Percentiles rank a stretch among this genome's conserved stretches.
Evolutionary conservation across 2,113 vertebrate species (phyloP).

Genomic region (Xyrauchen texanus): DNA sequence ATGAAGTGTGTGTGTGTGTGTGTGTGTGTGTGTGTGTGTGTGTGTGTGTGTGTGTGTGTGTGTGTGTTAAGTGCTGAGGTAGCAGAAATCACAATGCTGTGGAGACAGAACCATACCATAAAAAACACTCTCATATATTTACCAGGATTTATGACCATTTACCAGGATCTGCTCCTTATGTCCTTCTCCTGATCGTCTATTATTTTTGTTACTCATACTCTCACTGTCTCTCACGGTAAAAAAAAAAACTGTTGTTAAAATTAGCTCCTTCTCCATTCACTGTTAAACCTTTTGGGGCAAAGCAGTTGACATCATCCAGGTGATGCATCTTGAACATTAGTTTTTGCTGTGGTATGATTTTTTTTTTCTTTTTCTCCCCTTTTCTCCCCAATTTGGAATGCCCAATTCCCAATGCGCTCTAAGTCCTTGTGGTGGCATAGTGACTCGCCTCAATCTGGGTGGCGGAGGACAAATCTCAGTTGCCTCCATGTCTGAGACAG

Average conservation of each 20-base stretch:
- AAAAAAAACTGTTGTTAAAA: not conserved
- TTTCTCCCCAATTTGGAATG: no score
- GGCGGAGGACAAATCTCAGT: no score
- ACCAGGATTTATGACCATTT: conserved; percentile 38
- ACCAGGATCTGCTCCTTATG: not conserved
- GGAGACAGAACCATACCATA: conserved; percentile 50
- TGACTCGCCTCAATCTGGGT: no score
- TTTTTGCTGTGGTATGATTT: no score
- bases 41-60: not conserved
- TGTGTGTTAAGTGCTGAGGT: conserved; percentile 64
- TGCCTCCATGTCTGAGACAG: no score
- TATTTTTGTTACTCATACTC: not conserved
- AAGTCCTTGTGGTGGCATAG: no score
- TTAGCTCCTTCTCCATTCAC: conserved; percentile 8
- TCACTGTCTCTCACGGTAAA: not conserved
- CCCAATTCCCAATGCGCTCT: no score
- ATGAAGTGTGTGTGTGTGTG: conserved; percentile 29
- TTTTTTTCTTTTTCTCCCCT: no score
- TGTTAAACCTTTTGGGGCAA: not conserved
- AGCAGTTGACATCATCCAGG: not conserved
- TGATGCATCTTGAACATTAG: not conserved
- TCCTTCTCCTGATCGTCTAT: not conserved
- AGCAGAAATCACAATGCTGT: conserved; percentile 63
- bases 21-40: no score
- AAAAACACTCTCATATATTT: conserved; percentile 37